These are phyloP conservation scores for Equus przewalskii DNA, from an alignment of 2,113 vertebrate species.

Conservation along the genomic window DNA sequence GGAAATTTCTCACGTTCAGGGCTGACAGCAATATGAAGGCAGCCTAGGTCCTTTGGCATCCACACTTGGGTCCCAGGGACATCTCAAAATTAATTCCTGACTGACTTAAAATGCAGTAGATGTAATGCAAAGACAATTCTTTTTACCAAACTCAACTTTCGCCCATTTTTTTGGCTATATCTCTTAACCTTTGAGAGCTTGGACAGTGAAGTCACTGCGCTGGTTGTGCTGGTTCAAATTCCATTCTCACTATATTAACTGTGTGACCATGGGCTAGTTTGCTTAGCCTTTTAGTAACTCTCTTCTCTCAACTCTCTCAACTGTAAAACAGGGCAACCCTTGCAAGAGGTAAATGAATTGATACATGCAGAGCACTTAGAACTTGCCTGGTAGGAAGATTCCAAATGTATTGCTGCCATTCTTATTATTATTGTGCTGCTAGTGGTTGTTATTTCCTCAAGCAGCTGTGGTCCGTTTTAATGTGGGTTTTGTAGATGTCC, in stretches of 20 bases:
- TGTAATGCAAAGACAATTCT: neutral
- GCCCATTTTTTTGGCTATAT: neutral
- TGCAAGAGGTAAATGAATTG: neutral
- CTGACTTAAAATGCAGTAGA: neutral
- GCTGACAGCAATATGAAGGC: neutral
- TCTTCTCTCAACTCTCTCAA: neutral
- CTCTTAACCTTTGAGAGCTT: neutral
- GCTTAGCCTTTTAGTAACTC: neutral
- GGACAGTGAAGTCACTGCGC: neutral
- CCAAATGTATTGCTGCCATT: neutral
- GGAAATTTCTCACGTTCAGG: neutral
- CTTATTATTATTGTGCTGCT: neutral
- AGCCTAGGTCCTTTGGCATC: neutral
- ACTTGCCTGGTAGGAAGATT: neutral
- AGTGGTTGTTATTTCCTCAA: neutral
- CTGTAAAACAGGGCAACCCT: neutral
- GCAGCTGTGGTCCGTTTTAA: neutral
- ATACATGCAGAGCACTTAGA: neutral
- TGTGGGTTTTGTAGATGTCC: neutral
- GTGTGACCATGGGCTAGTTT: neutral
- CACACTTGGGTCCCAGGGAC: neutral
- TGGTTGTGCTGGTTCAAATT: neutral
- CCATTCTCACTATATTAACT: neutral
- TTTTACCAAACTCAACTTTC: neutral
- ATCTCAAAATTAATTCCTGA: neutral